phyloP scores from a whole-genome alignment of 64 coral and sea anemone species.

The Stylophora pistillata region DNA sequence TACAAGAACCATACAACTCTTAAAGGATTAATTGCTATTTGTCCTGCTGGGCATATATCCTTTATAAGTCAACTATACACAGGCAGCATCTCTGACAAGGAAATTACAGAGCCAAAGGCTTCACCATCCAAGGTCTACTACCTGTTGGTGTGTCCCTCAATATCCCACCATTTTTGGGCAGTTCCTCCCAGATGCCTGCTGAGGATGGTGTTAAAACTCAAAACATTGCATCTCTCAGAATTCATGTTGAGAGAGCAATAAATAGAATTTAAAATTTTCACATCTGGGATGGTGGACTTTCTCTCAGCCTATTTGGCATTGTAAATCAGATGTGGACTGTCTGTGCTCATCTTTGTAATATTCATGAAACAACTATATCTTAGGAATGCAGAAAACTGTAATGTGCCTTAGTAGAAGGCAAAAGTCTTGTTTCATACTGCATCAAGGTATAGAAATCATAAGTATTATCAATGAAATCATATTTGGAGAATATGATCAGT shows the following conservation, averaged over 20 bases:
- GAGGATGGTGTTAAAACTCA: conserved; percentile 22
- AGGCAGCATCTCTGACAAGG: too few relatives aligned
- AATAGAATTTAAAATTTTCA: conserved; percentile 30
- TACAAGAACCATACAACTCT: too few relatives aligned
- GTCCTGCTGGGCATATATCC: too few relatives aligned
- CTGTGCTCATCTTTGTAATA: conserved; percentile 20
- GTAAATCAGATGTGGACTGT: conserved; percentile 35
- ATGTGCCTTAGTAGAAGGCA: too few relatives aligned
- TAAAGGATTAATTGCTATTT: too few relatives aligned
- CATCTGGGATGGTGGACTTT: conserved; percentile 21
- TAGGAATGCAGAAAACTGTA: too few relatives aligned
- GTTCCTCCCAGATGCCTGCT: conserved; percentile 18
- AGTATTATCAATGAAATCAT: too few relatives aligned
- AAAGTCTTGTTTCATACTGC: too few relatives aligned
- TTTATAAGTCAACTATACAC: not conserved
- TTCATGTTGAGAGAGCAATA: conserved; percentile 14
- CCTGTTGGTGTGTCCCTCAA: conserved; percentile 24
- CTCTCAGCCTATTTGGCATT: conserved; percentile 8
- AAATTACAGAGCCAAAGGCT: too few relatives aligned
- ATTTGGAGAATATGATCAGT: too few relatives aligned
- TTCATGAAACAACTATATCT: conserved; percentile 6
- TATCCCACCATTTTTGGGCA: conserved; percentile 19
- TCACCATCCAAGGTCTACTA: too few relatives aligned
- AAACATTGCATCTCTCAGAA: not conserved
- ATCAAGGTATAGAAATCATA: too few relatives aligned